Conservation (phyloP, 1,140 invertebrate genomes). For the Drosophila setifemur region DNA sequence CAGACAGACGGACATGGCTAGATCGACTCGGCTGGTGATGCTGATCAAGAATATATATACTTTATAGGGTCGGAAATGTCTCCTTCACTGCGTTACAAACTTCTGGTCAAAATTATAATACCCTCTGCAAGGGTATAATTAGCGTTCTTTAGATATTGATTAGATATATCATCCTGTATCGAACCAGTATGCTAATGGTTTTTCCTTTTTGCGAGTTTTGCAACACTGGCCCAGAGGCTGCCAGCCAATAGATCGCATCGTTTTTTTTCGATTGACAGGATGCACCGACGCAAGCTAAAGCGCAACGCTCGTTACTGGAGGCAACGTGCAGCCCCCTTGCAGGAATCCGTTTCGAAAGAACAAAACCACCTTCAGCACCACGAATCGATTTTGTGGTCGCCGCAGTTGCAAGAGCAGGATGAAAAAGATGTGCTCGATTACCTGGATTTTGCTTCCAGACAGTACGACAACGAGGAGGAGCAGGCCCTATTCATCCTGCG, state of each 20-base stretch:
- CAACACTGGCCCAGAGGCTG: not conserved
- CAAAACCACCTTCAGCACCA: slow-evolving; percentile 17
- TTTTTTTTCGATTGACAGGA: not conserved
- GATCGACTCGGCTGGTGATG: too few relatives aligned
- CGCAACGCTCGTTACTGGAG: slow-evolving; percentile 8
- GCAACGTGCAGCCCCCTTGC: slow-evolving; percentile 8
- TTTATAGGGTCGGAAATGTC: too few relatives aligned
- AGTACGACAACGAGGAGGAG: slow-evolving; percentile 28
- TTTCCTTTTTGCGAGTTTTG: not conserved
- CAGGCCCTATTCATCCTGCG: slow-evolving; percentile 29
- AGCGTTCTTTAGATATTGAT: too few relatives aligned
- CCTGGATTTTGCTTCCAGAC: not conserved
- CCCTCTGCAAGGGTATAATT: too few relatives aligned
- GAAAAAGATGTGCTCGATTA: slow-evolving; percentile 12
- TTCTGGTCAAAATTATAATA: too few relatives aligned
- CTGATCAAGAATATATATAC: too few relatives aligned
- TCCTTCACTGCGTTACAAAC: too few relatives aligned
- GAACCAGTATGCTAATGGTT: too few relatives aligned
- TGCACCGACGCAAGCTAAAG: not conserved
- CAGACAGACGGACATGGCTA: too few relatives aligned
- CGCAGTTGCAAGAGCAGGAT: not conserved
- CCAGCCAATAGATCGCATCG: not conserved
- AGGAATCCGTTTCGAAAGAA: slow-evolving; percentile 1
- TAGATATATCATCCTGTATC: too few relatives aligned
- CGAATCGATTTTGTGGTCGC: slow-evolving; percentile 30